Base-by-base conservation (phyloP, 2,113 vertebrate species). In the Myodes glareolus region DNA sequence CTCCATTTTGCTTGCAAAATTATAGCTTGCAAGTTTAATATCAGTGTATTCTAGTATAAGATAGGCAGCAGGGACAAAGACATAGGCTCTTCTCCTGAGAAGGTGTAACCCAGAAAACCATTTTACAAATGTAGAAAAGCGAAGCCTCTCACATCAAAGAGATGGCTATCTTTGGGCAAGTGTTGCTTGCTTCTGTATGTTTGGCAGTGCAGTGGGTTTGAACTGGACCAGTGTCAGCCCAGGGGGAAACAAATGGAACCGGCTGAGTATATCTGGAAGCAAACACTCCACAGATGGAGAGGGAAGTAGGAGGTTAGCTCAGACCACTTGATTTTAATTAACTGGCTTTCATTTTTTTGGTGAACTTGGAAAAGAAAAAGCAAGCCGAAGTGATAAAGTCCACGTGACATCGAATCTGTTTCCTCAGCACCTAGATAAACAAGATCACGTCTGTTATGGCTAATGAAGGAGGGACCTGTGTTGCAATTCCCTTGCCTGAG, bases 271-370 rank as follows among this genome's bases (percentile, higher is more conserved):
- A 88, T 97, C 97, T 98, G 97, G 97, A 98, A 97, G 82, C 96
- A 96, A 96, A 98, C 19, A 95, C 92, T 98, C 85, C 73, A 97
- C 95, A 98, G 98, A 98, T 98, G 97, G 97, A 97, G 92, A 97
- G 91, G 85, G 94, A 96, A 96, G 97, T 92, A 89, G 95, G 96
- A 97, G 94, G 97, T 96, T 94, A 97, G 96, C 91, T 97, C 82
- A 88, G 94, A 97, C 89, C 96, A 97, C 96, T 98, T 96, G 95
- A 96, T 98, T 98, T 98, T 98, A 97, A 97, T 97, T 97, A 98
- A 97, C 95, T 39, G 13, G 73, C 96, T 96, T 97, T 96, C 91
- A 67, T 33, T 97, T 84, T 78, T 91, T 76, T 70, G 90, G 90
- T 96, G 96, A 92, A 96, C 90, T 96, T 94, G 95, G 96, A 93